Base-by-base conservation (phyloP, 2,113 vertebrate species). In the Neopipo cinnamomea region DNA sequence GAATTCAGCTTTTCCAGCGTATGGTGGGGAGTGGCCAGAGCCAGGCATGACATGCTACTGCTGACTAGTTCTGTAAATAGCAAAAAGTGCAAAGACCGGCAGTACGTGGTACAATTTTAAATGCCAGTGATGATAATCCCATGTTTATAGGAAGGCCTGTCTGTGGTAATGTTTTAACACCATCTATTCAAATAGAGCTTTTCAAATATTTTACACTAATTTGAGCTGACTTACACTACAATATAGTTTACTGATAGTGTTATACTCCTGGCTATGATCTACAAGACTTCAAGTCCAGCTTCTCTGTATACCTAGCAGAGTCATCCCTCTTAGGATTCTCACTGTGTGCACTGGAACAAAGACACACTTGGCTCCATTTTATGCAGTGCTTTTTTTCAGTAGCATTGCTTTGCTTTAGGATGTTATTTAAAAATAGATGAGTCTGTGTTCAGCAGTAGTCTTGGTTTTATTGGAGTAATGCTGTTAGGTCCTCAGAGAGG, bases 391-490 rank as follows among this genome's bases (percentile, higher is more conserved):
- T 68, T 81, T 76, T 91, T 91, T 65, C 52, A 63, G 42, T 37
- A 78, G 47, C 61, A 44, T 41, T 78, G 65, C 35, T 86, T 86
- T 35, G 35, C 27, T 81, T 76, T 23, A 62, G 16, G 7, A 20
- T 52, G 27, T 27, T 87, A 39, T 73, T 88, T 73, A 67, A 95
- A 91, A 93, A 93, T 42, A 77, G 77, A n/a, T 8, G 50, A 95
- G 65, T 81, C 72, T 49, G 25, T 6, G 2, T 93, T 94, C 80
- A 94, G 85, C 91, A 86, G 63, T 95, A 85, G 85, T 90, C 61
- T 92, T 93, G 56, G 18, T 94, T 97, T 96, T 97, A 96, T 93
- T 96, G 66, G 46, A 91, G 42, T 77, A 93, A 94, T 5, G 4
- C 80, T 93, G 47, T 52, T 72, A 83, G 68, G 79, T 35, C 71